Evolutionary conservation across 2,888 invertebrate genomes (phyloP).

Genomic region (Noctua pronuba): DNA sequence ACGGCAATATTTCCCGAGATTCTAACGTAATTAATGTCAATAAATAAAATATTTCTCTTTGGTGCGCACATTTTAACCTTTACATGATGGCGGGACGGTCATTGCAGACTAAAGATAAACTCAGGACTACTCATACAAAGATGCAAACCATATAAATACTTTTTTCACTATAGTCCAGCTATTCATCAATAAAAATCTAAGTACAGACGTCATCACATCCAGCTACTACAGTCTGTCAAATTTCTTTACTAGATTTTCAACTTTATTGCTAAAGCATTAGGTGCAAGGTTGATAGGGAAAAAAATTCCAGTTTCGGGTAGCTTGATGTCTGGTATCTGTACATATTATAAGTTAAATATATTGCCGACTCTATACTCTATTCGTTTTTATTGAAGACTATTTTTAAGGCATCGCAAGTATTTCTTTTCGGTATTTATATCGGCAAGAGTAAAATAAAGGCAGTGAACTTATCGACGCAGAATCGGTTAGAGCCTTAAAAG

Average conservation of each 20-base stretch:
- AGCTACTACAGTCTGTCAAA: no score
- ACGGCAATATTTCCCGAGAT: neutral
- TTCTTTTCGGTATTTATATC: neutral
- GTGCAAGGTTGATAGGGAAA: no score
- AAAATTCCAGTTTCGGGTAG: no score
- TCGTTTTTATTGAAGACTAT: neutral
- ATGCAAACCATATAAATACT: neutral
- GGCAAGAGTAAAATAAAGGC: neutral
- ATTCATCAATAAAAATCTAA: neutral
- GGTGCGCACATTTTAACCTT: conserved; percentile 13
- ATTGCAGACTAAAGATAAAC: neutral
- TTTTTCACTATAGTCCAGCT: conserved; percentile 7
- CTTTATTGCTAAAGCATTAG: no score
- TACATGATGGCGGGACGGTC: neutral
- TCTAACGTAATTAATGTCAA: conserved; percentile 15
- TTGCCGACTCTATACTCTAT: neutral
- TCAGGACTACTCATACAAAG: neutral
- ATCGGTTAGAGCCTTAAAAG: neutral
- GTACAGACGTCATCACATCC: no score
- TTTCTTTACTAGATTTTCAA: no score
- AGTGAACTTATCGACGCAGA: neutral
- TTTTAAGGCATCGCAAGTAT: neutral
- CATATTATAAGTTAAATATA: neutral
- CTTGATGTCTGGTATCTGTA: neutral
- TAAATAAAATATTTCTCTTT: conserved; percentile 12